Evolutionary conservation across 2,888 invertebrate genomes (phyloP), one percentile per base, ranked within the genome.

Genomic region (Trissolcus brochymenae): DNA sequence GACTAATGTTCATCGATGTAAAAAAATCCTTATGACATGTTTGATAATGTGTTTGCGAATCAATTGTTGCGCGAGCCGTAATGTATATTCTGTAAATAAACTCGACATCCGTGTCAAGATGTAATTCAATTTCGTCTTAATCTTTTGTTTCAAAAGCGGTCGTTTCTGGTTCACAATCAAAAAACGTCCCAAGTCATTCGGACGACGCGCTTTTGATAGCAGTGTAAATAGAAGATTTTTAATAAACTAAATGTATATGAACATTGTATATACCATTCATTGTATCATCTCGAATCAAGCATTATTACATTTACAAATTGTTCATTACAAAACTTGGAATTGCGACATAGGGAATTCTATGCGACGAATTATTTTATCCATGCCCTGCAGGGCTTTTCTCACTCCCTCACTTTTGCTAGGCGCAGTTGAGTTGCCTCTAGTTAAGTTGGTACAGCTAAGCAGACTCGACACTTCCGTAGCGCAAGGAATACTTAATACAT

Each of bases 221-320:
- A 75, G 19, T 75, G 74, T 75, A 75, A n/a, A 75, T 68, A 75
- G 62, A 57, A 54, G 61, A 66, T 67, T 75, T 75, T 64, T 75
- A 75, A 75, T 75, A 75, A 75, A 75, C 53, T 65, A 50, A 75
- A 64, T 65, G 55, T 65, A 70, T 65, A 65, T 51, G 68, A 68
- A 64, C 29, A 17, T 40, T 1, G 6, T 41, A n/a, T 53, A 35
- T 14, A 50, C 40, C 14, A 14, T 65, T 65, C 16, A 62, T 62
- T 62, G 1, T 51, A 9, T 51, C 9, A 11, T 9, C 1, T 19
- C 19, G 1, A 46, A 11, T 6, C 17, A 51, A 51, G 9, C n/a
- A 17, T 51, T 7, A 6, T 19, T 25, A 25, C 19, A 35, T 46
- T 70, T 25, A 70, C n/a, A 11, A n/a, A 2, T 40, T 66, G 35